Evolutionary conservation across 2,113 vertebrate species (phyloP).

Genomic region (Paradoxurus hermaphroditus): DNA sequence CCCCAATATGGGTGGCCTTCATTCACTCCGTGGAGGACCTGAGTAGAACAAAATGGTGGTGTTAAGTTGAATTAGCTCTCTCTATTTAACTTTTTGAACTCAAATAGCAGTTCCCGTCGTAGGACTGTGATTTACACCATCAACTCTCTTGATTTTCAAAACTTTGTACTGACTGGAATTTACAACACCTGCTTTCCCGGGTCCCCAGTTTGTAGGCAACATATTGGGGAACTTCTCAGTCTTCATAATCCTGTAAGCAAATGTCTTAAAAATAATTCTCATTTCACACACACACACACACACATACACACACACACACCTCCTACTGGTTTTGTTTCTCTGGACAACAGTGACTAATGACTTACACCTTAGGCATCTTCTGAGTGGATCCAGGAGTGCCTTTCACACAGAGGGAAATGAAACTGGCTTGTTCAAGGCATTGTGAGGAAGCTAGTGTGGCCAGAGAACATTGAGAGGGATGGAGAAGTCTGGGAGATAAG

Average conservation of each 20-base stretch:
- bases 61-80: not conserved
- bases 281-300: not conserved
- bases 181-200: not conserved
- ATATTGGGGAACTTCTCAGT: not conserved
- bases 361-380: not conserved
- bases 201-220: not conserved
- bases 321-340: not conserved
- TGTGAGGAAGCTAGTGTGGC: not conserved
- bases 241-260: not conserved
- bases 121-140: not conserved
- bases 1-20: accelerated
- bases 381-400: not conserved
- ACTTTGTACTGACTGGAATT: not conserved
- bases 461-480: not conserved
- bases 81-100: not conserved
- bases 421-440: not conserved
- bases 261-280: not conserved
- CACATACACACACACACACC: not conserved
- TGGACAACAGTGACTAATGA: not conserved
- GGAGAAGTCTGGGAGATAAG: not conserved
- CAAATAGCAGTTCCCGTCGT: not conserved
- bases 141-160: not conserved
- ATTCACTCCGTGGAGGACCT: not conserved
- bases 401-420: not conserved
- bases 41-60: not conserved